Conservation (phyloP, 2,113 vertebrate species). For the Megalops atlanticus region DNA sequence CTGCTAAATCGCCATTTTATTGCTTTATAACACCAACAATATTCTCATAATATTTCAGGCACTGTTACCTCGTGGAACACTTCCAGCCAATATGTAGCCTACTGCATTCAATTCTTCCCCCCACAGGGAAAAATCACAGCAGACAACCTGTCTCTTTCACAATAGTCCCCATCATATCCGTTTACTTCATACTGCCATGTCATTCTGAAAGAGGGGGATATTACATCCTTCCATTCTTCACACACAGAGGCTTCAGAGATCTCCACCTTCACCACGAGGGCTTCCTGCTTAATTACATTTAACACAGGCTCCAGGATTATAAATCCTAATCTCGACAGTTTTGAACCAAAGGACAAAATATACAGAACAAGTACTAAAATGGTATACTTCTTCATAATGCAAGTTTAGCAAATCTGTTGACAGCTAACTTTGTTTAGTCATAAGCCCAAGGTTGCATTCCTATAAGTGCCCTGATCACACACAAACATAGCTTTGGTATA, state of each 20-base stretch:
- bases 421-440: background rate
- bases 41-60: background rate
- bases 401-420: background rate
- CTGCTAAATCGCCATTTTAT: too few relatives aligned
- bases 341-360: background rate
- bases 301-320: too few relatives aligned
- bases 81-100: background rate
- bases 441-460: background rate
- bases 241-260: too few relatives aligned
- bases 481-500: background rate
- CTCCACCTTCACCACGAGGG: too few relatives aligned
- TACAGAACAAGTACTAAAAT: background rate
- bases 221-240: too few relatives aligned
- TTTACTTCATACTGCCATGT: too few relatives aligned
- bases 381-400: background rate
- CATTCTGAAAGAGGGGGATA: too few relatives aligned
- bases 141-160: background rate
- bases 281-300: too few relatives aligned
- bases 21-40: too few relatives aligned
- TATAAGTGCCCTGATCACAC: background rate
- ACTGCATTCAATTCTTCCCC: background rate
- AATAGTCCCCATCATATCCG: too few relatives aligned
- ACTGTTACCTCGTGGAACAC: background rate
- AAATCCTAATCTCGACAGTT: too few relatives aligned
- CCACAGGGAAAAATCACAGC: background rate